Evolutionary conservation across 2,888 invertebrate species (phyloP), one percentile per base, ranked within the genome.

Genomic region (Minunthozetes semirufus): DNA sequence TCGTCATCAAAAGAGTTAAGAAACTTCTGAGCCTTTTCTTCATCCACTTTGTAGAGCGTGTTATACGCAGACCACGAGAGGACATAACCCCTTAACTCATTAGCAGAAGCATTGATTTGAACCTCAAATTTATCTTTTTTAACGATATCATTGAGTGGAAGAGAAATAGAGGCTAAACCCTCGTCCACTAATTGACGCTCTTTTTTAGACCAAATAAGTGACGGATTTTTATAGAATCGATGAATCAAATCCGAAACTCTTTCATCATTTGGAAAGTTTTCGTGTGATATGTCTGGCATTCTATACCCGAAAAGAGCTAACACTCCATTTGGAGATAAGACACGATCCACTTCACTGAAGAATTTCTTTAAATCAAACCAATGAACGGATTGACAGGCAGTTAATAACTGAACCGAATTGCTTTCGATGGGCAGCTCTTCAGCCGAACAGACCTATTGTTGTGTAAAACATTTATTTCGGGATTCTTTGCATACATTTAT

Each of bases 1-100:
- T 63, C 59, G 0, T 33, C 63, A 5, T 77, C 63, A 38, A 78
- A 48, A n/a, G 72, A 59, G 0, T 46, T 42, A 13, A 77, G 48
- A 9, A 78, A 50, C 25, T 38, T 22, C 5, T 72, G 29, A 13
- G 76, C 77, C n/a, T 56, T 70, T 22, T 74, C 33, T 53, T 74
- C 13, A 38, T 78, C 66, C n/a, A 72, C 59, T n/a, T 66, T 73
- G 0, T 33, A 56, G 17, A 77, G 68, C 17, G 74, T 77, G 63
- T 77, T 75, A 73, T 76, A 78, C 0, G 76, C 74, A 29, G 76
- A 77, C 78, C 78, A 78, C 17, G 78, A 75, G 19, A 68, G 73
- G 5, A 78, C 33, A 53, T 78, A 78, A 50, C 76, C 77, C 27
- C n/a, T 48, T 8, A 78, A 56, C 15, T 78, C 77, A 22, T 72